Percentiles rank a stretch among this genome's conserved stretches.
phyloP scores from a whole-genome alignment of 2,888 invertebrate species.

The Drosophila acutilabella region DNA sequence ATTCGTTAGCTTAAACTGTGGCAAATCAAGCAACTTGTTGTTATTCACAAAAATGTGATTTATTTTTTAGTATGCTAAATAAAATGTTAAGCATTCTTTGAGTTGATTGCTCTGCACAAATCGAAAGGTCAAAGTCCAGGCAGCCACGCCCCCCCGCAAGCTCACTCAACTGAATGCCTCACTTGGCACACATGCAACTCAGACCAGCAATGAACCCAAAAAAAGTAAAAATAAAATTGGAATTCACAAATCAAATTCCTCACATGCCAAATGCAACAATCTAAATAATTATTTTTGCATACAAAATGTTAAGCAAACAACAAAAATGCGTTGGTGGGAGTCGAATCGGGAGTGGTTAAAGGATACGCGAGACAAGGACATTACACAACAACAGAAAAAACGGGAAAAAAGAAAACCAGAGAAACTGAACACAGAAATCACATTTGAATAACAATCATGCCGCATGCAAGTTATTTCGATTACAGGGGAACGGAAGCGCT shows the following conservation, averaged over 20 bases:
- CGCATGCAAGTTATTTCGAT: constrained; percentile 76
- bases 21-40: background rate
- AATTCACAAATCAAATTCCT: constrained; percentile 58
- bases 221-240: constrained; percentile 7
- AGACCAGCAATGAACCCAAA: constrained; percentile 6
- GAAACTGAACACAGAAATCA: constrained; percentile 69
- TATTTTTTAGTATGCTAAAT: background rate
- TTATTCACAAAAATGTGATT: background rate
- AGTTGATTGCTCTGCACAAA: constrained; percentile 1
- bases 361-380: constrained; percentile 61
- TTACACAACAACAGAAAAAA: background rate
- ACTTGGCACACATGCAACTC: constrained; percentile 42
- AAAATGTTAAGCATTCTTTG: constrained; percentile 10
- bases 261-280: constrained; percentile 72
- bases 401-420: constrained; percentile 18
- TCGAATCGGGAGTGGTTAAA: constrained; percentile 23
- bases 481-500: constrained; percentile 42
- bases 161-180: constrained; percentile 9
- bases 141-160: background rate
- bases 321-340: constrained; percentile 34
- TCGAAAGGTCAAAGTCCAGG: constrained; percentile 26
- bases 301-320: constrained; percentile 77
- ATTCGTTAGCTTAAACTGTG: background rate
- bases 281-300: constrained; percentile 81
- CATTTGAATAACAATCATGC: constrained; percentile 80